Conservation (phyloP, 2,113 vertebrate genomes). For the Strigops habroptila region DNA sequence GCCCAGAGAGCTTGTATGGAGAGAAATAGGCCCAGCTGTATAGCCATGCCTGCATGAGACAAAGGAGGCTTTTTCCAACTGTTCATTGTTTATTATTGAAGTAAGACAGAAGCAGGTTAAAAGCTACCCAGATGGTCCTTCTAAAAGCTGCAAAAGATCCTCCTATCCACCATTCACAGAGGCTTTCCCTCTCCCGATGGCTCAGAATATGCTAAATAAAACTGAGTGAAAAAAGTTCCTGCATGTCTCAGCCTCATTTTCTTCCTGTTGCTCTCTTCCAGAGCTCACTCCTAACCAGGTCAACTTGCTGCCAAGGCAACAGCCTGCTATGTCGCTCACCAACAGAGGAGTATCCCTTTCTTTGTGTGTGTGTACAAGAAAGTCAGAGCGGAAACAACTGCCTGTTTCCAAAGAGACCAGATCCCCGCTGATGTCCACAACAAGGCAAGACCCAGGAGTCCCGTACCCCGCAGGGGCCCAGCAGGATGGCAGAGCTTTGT, state of each 20-base stretch:
- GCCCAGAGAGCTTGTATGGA: background rate
- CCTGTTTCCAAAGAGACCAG: background rate
- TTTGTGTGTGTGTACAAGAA: background rate
- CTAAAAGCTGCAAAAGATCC: background rate
- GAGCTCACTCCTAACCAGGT: background rate
- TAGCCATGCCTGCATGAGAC: background rate
- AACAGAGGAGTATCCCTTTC: background rate
- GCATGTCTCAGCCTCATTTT: background rate
- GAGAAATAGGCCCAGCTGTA: background rate
- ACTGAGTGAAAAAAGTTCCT: background rate
- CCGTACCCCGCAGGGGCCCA: fast-evolving
- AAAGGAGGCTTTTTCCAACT: background rate
- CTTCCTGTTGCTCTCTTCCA: background rate
- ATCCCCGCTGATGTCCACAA: background rate
- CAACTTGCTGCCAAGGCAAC: conserved; percentile 25
- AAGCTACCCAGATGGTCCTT: background rate
- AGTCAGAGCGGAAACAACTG: background rate
- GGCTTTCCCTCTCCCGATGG: background rate
- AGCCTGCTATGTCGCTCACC: background rate
- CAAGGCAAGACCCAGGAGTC: background rate
- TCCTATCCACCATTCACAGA: background rate
- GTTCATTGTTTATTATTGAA: background rate
- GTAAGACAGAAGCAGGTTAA: background rate
- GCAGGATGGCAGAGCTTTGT: background rate
- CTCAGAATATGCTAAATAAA: background rate